A percentile compares a stretch with the other conserved stretches of the same genome.
phyloP scores from a whole-genome alignment of 2,888 invertebrate species.

The Apotomis turbidana region DNA sequence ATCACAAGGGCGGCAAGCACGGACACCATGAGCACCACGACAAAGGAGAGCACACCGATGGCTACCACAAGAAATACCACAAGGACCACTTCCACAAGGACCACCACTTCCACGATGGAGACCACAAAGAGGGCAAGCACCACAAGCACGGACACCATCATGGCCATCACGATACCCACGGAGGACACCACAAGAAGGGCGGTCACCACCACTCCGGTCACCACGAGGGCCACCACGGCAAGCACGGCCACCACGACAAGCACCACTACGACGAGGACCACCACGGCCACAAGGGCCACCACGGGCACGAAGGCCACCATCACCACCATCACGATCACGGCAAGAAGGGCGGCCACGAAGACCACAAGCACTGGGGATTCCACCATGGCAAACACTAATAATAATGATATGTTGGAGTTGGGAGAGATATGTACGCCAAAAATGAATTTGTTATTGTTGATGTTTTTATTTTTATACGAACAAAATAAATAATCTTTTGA shows the following conservation, averaged over 20 bases:
- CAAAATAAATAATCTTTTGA: constrained; percentile 61
- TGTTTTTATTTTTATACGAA: constrained; percentile 64
- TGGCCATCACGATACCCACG: constrained; percentile 88
- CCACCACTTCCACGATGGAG: constrained; percentile 94
- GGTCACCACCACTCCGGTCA: constrained; percentile 90
- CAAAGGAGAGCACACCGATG: constrained; percentile 91
- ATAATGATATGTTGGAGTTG: constrained; percentile 45
- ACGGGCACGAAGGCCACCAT: constrained; percentile 89
- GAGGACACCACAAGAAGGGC: constrained; percentile 91
- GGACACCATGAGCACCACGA: constrained; percentile 93
- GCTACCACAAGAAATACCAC: constrained; percentile 93
- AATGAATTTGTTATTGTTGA: constrained; percentile 64
- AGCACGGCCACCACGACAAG: constrained; percentile 91
- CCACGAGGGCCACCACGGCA: constrained; percentile 90
- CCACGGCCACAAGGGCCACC: constrained; percentile 91
- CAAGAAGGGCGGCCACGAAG: constrained; percentile 90
- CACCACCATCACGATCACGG: constrained; percentile 89
- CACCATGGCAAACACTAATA: constrained; percentile 81
- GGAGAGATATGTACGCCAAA: constrained; percentile 63
- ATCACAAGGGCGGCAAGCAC: constrained; percentile 90
- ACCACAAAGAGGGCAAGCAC: constrained; percentile 92
- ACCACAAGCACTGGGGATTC: constrained; percentile 89
- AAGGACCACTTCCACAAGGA: constrained; percentile 95
- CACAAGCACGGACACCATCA: constrained; percentile 91
- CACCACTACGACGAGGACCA: constrained; percentile 91